Conservation (phyloP, 2,888 invertebrate genomes). For the Drosophila cracens region DNA sequence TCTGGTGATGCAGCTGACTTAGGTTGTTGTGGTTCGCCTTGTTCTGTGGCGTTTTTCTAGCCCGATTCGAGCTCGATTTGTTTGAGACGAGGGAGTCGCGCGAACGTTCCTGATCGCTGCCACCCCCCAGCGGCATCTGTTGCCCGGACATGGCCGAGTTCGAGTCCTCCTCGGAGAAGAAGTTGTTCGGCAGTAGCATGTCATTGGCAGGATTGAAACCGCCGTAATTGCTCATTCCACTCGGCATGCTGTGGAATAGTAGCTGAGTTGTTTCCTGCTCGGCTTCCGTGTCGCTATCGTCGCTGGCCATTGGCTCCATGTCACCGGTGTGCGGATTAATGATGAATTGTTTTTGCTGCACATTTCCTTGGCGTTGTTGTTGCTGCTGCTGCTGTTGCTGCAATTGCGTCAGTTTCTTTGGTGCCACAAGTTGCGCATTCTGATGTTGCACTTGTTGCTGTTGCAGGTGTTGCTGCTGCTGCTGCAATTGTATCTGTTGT, state of each 20-base stretch:
- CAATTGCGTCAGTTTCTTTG: slow-evolving; percentile 39
- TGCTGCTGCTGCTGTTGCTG: slow-evolving; percentile 45
- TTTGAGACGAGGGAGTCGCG: slow-evolving; percentile 86
- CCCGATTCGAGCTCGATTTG: slow-evolving; percentile 74
- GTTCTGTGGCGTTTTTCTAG: slow-evolving; percentile 52
- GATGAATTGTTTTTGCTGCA: slow-evolving; percentile 89
- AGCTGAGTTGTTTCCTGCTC: slow-evolving; percentile 83
- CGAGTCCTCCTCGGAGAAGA: slow-evolving; percentile 84
- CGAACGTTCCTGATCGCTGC: slow-evolving; percentile 86
- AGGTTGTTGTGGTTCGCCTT: slow-evolving; percentile 44
- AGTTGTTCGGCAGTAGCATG: slow-evolving; percentile 67
- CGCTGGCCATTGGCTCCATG: slow-evolving; percentile 91
- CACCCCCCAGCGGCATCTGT: slow-evolving; percentile 79
- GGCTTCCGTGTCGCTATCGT: slow-evolving; percentile 88
- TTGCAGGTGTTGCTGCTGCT: slow-evolving; percentile 49
- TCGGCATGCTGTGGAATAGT: slow-evolving; percentile 59
- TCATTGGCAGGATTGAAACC: slow-evolving; percentile 77
- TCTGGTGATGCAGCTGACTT: slow-evolving; percentile 28
- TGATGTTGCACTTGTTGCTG: slow-evolving; percentile 29
- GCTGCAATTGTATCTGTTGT: slow-evolving; percentile 52
- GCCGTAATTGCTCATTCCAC: slow-evolving; percentile 45
- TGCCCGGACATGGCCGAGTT: slow-evolving; percentile 86
- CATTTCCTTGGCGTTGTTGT: slow-evolving; percentile 48
- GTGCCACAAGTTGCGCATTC: slow-evolving; percentile 39
- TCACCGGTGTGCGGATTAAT: slow-evolving; percentile 96